Percentiles rank a stretch among this genome's conserved stretches.
Conservation (phyloP, 2,888 invertebrate species). For the Netelia melanura region DNA sequence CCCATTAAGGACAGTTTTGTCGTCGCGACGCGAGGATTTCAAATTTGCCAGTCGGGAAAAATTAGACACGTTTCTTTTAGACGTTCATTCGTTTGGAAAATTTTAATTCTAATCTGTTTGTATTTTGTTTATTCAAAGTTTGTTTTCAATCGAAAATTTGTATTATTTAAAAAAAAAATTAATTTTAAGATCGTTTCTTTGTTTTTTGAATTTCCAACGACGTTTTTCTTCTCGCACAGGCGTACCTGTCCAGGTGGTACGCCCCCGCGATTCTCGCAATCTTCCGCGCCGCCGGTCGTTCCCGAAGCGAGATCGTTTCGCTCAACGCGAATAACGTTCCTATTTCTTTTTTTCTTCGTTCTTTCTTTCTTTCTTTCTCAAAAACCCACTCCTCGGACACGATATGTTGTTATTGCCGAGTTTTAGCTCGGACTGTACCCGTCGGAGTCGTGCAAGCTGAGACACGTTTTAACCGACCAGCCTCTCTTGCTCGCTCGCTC, state of each 20-base stretch:
- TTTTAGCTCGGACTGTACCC: conserved; percentile 77
- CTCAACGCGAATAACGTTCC: conserved; percentile 17
- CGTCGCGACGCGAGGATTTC: not conserved
- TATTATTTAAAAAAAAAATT: not conserved
- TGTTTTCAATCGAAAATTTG: too few relatives aligned
- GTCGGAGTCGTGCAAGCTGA: conserved; percentile 74
- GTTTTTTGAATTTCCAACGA: not conserved
- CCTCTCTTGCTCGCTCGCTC: conserved; percentile 56
- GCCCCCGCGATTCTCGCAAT: conserved; percentile 46
- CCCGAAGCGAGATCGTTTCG: not conserved
- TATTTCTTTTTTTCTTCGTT: conserved; percentile 17
- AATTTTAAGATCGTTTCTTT: conserved; percentile 1
- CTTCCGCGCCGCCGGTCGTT: conserved; percentile 24
- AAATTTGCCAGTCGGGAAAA: not conserved
- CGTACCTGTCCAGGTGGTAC: conserved; percentile 30
- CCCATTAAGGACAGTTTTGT: conserved; percentile 39
- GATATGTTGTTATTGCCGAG: conserved; percentile 64
- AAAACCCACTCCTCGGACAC: conserved; percentile 5
- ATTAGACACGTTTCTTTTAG: too few relatives aligned
- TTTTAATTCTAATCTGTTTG: not conserved
- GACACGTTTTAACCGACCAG: conserved; percentile 77
- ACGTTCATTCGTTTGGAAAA: not conserved
- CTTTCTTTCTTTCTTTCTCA: conserved; percentile 22
- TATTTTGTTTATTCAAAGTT: too few relatives aligned
- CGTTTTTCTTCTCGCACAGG: conserved; percentile 9